Percentiles rank a stretch among this genome's conserved stretches.
These are phyloP conservation scores for Papilio polyxenes DNA, from an alignment of 1,140 invertebrate genomes.

Conservation along the genomic window DNA sequence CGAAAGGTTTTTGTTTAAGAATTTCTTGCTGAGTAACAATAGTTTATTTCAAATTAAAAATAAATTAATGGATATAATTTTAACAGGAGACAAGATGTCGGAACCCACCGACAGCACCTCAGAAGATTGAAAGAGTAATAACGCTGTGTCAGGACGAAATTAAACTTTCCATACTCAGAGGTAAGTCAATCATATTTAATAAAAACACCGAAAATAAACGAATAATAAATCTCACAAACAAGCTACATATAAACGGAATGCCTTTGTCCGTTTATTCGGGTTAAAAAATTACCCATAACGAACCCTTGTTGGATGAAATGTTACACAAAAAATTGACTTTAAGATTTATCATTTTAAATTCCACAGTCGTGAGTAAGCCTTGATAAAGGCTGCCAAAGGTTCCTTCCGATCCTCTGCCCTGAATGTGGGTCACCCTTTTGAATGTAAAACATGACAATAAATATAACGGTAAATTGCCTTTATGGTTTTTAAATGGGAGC, in stretches of 20 bases:
- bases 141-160: conserved; percentile 84
- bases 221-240: neutral
- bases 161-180: conserved; percentile 83
- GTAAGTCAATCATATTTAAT: conserved; percentile 58
- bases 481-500: conserved; percentile 23
- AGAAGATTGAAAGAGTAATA: conserved; percentile 83
- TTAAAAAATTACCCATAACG: conserved; percentile 34
- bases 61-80: conserved; percentile 9
- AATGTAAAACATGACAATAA: conserved; percentile 12
- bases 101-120: conserved; percentile 82
- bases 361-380: conserved; percentile 24
- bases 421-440: conserved; percentile 34
- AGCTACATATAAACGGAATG: conserved; percentile 1
- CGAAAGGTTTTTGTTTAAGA: too few relatives aligned
- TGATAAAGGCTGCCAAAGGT: neutral
- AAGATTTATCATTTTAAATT: conserved; percentile 30
- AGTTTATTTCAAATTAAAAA: conserved; percentile 1
- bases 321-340: conserved; percentile 28
- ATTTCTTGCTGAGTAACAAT: too few relatives aligned
- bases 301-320: conserved; percentile 33
- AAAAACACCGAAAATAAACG: neutral
- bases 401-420: conserved; percentile 3
- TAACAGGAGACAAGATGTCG: conserved; percentile 79
- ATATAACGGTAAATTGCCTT: conserved; percentile 33
- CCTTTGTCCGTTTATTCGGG: conserved; percentile 29